A percentile compares a stretch with the other conserved stretches of the same genome.
phyloP scores from a whole-genome alignment of 2,888 invertebrate genomes.

The Teinopalpus imperialis region DNA sequence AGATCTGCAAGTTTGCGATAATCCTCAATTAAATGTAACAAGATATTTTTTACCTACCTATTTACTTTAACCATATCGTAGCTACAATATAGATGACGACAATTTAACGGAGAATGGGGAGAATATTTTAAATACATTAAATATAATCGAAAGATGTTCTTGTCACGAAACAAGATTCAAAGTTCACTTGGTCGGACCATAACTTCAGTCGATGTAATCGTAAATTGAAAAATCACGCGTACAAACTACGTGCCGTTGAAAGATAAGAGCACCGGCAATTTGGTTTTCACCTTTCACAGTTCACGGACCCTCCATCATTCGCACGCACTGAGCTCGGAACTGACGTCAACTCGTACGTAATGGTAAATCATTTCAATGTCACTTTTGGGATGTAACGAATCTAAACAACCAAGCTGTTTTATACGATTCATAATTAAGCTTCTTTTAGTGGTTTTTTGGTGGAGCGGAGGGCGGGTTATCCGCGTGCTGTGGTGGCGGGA shows the following conservation, averaged over 20 bases:
- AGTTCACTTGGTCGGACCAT: conserved; percentile 82
- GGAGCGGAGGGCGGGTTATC: conserved; percentile 29
- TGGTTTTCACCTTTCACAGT: conserved; percentile 37
- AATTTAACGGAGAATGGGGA: conserved; percentile 60
- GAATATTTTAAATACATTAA: conserved; percentile 69
- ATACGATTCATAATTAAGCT: conserved; percentile 13
- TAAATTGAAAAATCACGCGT: conserved; percentile 57
- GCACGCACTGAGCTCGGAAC: conserved; percentile 47
- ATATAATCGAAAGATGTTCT: conserved; percentile 37
- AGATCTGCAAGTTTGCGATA: conserved; percentile 76
- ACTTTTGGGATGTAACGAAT: conserved; percentile 32
- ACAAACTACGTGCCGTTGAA: conserved; percentile 18
- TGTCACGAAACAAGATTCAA: conserved; percentile 76
- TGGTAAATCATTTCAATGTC: conserved; percentile 41
- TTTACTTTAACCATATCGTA: conserved; percentile 57
- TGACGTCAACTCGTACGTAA: conserved; percentile 37
- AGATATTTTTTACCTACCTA: conserved; percentile 79
- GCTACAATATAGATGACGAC: conserved; percentile 59
- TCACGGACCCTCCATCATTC: conserved; percentile 46
- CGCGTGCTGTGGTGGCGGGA: conserved; percentile 31
- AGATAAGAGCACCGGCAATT: conserved; percentile 21
- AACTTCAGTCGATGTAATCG: conserved; percentile 79
- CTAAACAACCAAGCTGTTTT: conserved; percentile 27
- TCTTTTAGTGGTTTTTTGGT: conserved; percentile 26
- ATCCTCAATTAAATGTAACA: conserved; percentile 76